These are phyloP conservation scores for Diorhabda elongata DNA, from an alignment of 1,140 invertebrate genomes.

Conservation along the genomic window DNA sequence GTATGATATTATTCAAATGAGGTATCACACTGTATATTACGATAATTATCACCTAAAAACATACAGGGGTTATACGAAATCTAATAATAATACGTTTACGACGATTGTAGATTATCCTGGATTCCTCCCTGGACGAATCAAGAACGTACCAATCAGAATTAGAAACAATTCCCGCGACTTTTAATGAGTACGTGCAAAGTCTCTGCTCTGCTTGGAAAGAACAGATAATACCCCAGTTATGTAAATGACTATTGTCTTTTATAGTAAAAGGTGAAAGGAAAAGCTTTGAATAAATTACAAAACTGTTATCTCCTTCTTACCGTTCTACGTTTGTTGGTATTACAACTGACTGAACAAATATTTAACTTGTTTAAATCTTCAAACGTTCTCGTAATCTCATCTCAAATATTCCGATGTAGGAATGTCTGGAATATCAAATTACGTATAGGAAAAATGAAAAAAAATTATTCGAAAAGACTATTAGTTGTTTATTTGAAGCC, in stretches of 20 bases:
- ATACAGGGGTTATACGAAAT: too few species aligned
- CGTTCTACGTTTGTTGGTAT: conserved; percentile 21
- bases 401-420: too few species aligned
- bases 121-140: too few species aligned
- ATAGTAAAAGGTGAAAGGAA: conserved; percentile 26
- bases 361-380: conserved; percentile 31
- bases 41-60: too few species aligned
- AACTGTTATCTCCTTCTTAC: conserved; percentile 29
- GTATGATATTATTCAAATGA: too few species aligned
- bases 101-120: too few species aligned
- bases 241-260: conserved; percentile 30
- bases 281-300: conserved; percentile 29
- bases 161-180: conserved; percentile 16
- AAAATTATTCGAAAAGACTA: too few species aligned
- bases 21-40: too few species aligned
- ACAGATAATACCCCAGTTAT: conserved; percentile 29
- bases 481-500: too few species aligned
- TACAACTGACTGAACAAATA: conserved; percentile 25
- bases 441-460: too few species aligned
- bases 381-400: neutral
- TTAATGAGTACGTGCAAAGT: conserved; percentile 26
- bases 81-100: too few species aligned
- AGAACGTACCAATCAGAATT: conserved; percentile 19
- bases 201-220: conserved; percentile 23
- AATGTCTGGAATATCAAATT: too few species aligned